Conservation (phyloP, 2,888 invertebrate genomes). For the Spisula subtruncata region DNA sequence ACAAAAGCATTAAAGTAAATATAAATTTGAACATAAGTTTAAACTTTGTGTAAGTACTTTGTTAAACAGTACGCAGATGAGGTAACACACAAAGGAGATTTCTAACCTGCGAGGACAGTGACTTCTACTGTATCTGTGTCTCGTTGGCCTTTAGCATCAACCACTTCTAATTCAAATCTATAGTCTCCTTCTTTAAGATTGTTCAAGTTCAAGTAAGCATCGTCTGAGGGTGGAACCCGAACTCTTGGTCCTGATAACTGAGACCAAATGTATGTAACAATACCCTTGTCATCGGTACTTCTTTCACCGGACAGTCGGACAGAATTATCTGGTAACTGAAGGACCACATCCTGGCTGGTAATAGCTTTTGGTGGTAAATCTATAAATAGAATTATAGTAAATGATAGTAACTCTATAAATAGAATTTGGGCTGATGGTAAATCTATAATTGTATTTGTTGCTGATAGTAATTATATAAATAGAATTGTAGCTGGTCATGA, state of each 20-base stretch:
- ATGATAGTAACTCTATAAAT: too few relatives aligned
- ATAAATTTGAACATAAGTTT: too few relatives aligned
- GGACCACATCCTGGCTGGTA: conserved; percentile 90
- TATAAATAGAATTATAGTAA: conserved; percentile 70
- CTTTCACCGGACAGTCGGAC: conserved; percentile 92
- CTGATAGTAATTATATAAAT: too few relatives aligned
- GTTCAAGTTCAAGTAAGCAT: conserved; percentile 30
- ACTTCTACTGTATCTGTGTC: conserved; percentile 53
- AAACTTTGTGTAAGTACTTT: too few relatives aligned
- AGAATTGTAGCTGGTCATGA: too few relatives aligned
- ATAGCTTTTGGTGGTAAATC: conserved; percentile 88
- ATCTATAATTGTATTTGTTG: too few relatives aligned
- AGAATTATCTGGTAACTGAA: conserved; percentile 95
- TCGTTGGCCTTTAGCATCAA: conserved; percentile 34
- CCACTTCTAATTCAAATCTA: conserved; percentile 52
- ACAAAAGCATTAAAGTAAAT: too few relatives aligned
- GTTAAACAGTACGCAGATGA: too few relatives aligned
- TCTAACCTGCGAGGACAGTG: conserved; percentile 53
- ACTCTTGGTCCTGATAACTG: conserved; percentile 88
- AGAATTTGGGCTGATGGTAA: too few relatives aligned
- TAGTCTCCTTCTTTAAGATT: conserved; percentile 52
- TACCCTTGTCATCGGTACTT: conserved; percentile 94
- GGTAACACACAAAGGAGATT: too few relatives aligned
- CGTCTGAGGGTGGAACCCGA: conserved; percentile 31
- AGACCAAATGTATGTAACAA: conserved; percentile 94